These are phyloP conservation scores for western clawed frog (Xenopus tropicalis) DNA, from an alignment of 2,113 vertebrate species.

Conservation along the genomic window DNA sequence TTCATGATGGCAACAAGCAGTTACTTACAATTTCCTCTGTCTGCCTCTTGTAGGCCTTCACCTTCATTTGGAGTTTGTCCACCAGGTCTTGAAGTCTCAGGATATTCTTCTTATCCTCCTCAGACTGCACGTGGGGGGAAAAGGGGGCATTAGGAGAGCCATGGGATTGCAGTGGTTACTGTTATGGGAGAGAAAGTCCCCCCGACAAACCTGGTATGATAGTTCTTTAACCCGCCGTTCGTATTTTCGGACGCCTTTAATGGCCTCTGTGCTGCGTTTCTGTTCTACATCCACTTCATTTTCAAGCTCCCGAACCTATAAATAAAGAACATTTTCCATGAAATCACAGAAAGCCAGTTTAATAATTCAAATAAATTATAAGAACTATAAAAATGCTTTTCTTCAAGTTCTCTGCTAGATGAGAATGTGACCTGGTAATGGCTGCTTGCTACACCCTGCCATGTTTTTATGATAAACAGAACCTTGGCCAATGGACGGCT, in stretches of 20 bases:
- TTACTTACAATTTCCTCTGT: constrained; percentile 74
- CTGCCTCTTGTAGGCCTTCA: constrained; percentile 79
- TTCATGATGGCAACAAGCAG: too few relatives aligned
- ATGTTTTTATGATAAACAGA: too few relatives aligned
- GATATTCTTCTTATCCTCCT: constrained; percentile 77
- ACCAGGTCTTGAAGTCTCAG: constrained; percentile 73
- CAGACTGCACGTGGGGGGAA: constrained; percentile 57
- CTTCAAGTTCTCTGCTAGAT: too few relatives aligned
- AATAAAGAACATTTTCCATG: constrained; percentile 8
- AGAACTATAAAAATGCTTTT: too few relatives aligned
- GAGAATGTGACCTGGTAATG: too few relatives aligned
- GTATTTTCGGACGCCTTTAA: constrained; percentile 77
- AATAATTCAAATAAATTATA: too few relatives aligned
- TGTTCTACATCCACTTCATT: constrained; percentile 77
- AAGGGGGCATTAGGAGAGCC: background rate
- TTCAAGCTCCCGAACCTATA: constrained; percentile 78
- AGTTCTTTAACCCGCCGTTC: constrained; percentile 80
- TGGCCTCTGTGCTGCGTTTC: constrained; percentile 66
- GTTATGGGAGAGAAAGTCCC: background rate
- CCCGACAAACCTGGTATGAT: constrained; percentile 68
- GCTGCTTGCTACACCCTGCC: too few relatives aligned
- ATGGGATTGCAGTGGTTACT: background rate
- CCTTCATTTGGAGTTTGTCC: constrained; percentile 81
- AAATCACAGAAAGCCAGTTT: background rate
- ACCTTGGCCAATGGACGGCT: too few relatives aligned